Percentiles rank a stretch among this genome's conserved stretches.
Conservation (phyloP, 2,888 invertebrate species). For the Plagiodera versicolora region DNA sequence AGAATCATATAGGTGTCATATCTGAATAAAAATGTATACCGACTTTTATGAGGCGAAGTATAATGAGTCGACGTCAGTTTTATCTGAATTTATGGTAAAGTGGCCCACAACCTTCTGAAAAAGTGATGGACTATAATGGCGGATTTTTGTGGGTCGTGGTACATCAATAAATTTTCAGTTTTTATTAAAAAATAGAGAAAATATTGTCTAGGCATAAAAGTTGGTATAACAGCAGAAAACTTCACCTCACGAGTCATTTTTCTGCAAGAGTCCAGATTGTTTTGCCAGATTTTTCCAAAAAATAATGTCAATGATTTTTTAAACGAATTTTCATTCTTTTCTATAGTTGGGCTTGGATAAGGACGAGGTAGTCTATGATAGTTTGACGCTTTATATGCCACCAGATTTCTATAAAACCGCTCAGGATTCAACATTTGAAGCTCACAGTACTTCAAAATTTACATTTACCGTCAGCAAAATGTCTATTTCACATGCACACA, state of each 20-base stretch:
- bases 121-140: too few species aligned
- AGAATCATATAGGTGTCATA: constrained; percentile 20
- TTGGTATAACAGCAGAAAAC: constrained; percentile 10
- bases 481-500: too few species aligned
- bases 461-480: too few species aligned
- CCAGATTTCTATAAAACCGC: constrained; percentile 27
- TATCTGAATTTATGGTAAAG: not conserved
- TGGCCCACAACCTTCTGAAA: too few species aligned
- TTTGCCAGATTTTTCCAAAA: constrained; percentile 34
- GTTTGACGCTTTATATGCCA: constrained; percentile 38
- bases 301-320: constrained; percentile 31
- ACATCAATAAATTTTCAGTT: too few species aligned
- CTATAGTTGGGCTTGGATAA: constrained; percentile 87
- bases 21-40: constrained; percentile 11
- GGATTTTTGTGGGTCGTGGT: too few species aligned
- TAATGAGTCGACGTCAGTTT: not conserved
- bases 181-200: not conserved
- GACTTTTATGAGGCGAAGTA: not conserved
- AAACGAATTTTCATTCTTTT: constrained; percentile 47
- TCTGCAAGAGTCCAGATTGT: constrained; percentile 32
- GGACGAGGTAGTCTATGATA: constrained; percentile 73
- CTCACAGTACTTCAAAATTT: too few species aligned
- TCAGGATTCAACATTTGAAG: not conserved
- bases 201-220: constrained; percentile 30
- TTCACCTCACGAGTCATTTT: constrained; percentile 34